Percentiles rank a stretch among this genome's conserved stretches.
Evolutionary conservation across 2,888 invertebrate genomes (phyloP).

Genomic region (Tigriopus californicus): DNA sequence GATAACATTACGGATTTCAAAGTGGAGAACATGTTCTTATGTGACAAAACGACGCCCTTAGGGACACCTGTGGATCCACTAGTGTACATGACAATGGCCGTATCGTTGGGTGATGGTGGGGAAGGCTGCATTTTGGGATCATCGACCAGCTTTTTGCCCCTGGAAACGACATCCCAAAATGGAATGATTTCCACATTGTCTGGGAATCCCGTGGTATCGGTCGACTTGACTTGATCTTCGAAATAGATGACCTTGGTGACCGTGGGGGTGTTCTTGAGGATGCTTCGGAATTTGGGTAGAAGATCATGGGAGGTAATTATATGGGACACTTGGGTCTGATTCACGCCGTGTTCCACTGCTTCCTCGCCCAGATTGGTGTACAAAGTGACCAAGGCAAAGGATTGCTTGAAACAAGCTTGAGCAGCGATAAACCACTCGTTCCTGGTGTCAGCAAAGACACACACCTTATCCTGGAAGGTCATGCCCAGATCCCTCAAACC

Average conservation of each 20-base stretch:
- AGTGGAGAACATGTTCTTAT: slow-evolving; percentile 47
- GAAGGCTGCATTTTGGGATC: neutral
- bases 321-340: slow-evolving; percentile 54
- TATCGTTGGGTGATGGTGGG: slow-evolving; percentile 35
- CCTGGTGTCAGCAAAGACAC: slow-evolving; percentile 90
- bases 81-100: slow-evolving; percentile 96
- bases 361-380: slow-evolving; percentile 94
- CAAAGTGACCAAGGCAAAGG: slow-evolving; percentile 80
- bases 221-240: slow-evolving; percentile 5
- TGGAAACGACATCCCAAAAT: slow-evolving; percentile 47
- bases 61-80: slow-evolving; percentile 92
- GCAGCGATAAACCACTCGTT: slow-evolving; percentile 96
- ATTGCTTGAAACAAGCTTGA: slow-evolving; percentile 86
- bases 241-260: slow-evolving; percentile 1
- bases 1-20: slow-evolving; percentile 14
- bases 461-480: slow-evolving; percentile 50
- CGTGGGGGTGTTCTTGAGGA: slow-evolving; percentile 31
- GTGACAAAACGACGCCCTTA: slow-evolving; percentile 67
- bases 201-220: slow-evolving; percentile 40
- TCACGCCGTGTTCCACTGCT: slow-evolving; percentile 86
- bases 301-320: slow-evolving; percentile 84
- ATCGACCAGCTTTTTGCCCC: slow-evolving; percentile 28
- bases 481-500: slow-evolving; percentile 65
- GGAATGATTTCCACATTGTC: slow-evolving; percentile 48
- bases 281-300: slow-evolving; percentile 66